These are phyloP conservation scores for Falcaria lacertinaria DNA, from an alignment of 2,888 invertebrate species.

Conservation along the genomic window DNA sequence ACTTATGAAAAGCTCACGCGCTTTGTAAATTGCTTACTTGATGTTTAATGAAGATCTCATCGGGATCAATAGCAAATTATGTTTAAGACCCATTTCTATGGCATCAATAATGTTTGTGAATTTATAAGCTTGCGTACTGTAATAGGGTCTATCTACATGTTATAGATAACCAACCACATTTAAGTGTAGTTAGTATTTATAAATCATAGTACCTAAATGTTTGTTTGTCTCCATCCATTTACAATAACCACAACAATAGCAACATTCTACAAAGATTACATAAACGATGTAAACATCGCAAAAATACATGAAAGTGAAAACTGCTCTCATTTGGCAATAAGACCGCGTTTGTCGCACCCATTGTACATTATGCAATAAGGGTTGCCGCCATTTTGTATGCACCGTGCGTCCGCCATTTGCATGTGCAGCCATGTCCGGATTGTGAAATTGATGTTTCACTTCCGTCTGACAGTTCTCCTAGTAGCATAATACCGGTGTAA, in stretches of 20 bases:
- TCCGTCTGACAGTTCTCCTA: constrained; percentile 38
- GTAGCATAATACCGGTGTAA: background rate
- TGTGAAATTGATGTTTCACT: constrained; percentile 74
- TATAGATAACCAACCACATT: too few relatives aligned
- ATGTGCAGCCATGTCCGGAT: constrained; percentile 62
- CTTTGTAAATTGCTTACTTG: too few relatives aligned
- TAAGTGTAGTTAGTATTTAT: too few relatives aligned
- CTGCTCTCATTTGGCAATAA: constrained; percentile 59
- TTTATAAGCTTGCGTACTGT: too few relatives aligned
- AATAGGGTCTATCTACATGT: too few relatives aligned
- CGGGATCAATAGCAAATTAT: too few relatives aligned
- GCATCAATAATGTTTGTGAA: too few relatives aligned
- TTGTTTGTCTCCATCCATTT: constrained; percentile 2
- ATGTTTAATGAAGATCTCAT: too few relatives aligned
- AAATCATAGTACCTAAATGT: constrained; percentile 4
- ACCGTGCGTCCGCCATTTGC: constrained; percentile 37
- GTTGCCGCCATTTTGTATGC: constrained; percentile 47
- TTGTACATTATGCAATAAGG: constrained; percentile 70
- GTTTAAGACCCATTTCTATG: too few relatives aligned
- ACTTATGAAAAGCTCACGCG: too few relatives aligned
- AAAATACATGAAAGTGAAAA: constrained; percentile 60
- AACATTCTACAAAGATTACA: constrained; percentile 25
- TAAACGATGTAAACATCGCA: constrained; percentile 30
- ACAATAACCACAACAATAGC: constrained; percentile 11
- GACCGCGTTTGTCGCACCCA: constrained; percentile 43